Base-by-base conservation (phyloP, 2,113 vertebrate genomes). In the Gavialis gangeticus region DNA sequence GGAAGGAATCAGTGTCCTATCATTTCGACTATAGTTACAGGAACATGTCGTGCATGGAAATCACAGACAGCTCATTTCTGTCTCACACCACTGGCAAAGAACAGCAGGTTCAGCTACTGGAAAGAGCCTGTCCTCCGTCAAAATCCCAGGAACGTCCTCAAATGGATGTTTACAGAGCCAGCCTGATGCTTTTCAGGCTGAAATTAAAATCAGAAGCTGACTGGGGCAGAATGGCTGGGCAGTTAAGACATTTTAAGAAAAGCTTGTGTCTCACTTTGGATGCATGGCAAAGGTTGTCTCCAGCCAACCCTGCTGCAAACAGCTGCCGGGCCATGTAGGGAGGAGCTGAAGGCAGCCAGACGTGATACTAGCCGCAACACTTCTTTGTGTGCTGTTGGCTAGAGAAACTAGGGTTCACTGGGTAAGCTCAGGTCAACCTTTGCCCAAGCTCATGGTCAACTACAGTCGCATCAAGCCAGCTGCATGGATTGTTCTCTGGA, bases 1-100 rank as follows among this genome's bases (percentile, higher is more conserved):
- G 83, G 77, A 80, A 95, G 57, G 91, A 94, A 93, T 30, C 19
- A 80, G 88, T 85, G 94, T 88, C 69, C 10, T 75, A 82, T 56
- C 37, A 18, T 56, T 58, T 89, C 67, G 82, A 25, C 7, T 85
- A 79, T 80, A 30, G 69, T 90, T 89, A 91, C 91, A 89, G 12
- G 73, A 93, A 76, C 57, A 28, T 4, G 17, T 75, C 60, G 84
- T 22, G 59, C 88, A 27, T 18, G 84, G 55, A 69, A 90, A 75
- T 6, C 57, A 58, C 87, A 82, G 10, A 30, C 27, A 95, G 57
- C 10, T 19, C 18, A 82, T 85, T 80, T 79, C 28, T 75, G 56
- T 79, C 46, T 13, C 75, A 85, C 78, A 24, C 17, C 14, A 7
- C 46, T 46, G 46, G 7, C 46, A 46, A 46, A 46, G 46, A 46